phyloP scores from a whole-genome alignment of 2,797 vertebrate genomes.

The Hyperoplus immaculatus region DNA sequence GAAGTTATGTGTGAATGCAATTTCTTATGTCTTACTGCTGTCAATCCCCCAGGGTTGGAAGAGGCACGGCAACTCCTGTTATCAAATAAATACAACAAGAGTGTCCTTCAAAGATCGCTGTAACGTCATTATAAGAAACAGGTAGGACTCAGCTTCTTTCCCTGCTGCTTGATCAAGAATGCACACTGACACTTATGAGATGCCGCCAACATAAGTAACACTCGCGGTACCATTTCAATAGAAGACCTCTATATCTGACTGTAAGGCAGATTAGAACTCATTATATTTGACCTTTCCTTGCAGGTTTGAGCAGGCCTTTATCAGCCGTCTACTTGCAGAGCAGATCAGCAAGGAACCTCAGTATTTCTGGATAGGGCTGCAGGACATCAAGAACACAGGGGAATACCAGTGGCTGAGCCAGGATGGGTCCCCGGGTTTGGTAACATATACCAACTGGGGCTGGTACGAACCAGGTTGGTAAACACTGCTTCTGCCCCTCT shows the following conservation, averaged over 20 bases:
- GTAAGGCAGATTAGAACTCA: not conserved
- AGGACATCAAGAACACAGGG: slow-evolving; percentile 86
- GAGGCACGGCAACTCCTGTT: slow-evolving; percentile 92
- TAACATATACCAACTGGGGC: slow-evolving; percentile 93
- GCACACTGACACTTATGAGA: not conserved
- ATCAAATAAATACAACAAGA: slow-evolving; percentile 82
- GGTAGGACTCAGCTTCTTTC: slow-evolving; percentile 74
- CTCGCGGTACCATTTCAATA: not conserved
- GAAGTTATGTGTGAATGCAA: not conserved
- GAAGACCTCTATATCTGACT: not conserved
- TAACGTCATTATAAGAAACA: slow-evolving; percentile 91
- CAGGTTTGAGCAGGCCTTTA: slow-evolving; percentile 97
- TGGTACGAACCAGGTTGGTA: slow-evolving; percentile 83
- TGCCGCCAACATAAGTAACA: not conserved
- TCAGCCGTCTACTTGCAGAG: slow-evolving; percentile 90
- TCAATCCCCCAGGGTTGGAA: slow-evolving; percentile 88
- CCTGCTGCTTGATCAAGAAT: not conserved
- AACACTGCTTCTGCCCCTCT: not conserved
- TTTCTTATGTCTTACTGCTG: slow-evolving; percentile 10
- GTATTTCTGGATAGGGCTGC: slow-evolving; percentile 94
- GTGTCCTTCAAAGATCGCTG: slow-evolving; percentile 90
- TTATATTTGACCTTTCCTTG: slow-evolving; percentile 16
- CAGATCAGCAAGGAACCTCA: slow-evolving; percentile 78
- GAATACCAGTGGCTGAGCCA: slow-evolving; percentile 90
- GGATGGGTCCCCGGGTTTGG: slow-evolving; percentile 62